phyloP scores from a whole-genome alignment of 2,888 invertebrate species.

The Scelioninae gen. 2 region DNA sequence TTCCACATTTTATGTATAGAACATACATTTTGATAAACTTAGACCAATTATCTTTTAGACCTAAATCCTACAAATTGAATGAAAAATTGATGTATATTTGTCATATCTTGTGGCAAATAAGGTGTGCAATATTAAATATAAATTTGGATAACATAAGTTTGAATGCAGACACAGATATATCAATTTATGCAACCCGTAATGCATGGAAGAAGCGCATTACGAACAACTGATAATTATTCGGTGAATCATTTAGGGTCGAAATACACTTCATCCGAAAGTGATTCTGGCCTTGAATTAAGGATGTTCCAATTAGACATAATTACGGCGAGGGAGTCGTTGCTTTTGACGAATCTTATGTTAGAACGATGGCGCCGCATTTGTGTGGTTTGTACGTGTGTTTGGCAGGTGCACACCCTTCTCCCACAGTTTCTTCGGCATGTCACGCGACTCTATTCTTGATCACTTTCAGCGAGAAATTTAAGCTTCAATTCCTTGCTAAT shows the following conservation, averaged over 20 bases:
- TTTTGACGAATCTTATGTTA: constrained; percentile 41
- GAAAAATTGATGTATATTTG: too few species aligned
- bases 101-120: too few species aligned
- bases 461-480: constrained; percentile 73
- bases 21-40: too few species aligned
- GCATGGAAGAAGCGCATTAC: too few species aligned
- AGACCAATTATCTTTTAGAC: too few species aligned
- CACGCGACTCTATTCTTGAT: constrained; percentile 55
- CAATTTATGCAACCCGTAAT: too few species aligned
- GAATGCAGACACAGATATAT: too few species aligned
- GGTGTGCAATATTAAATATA: too few species aligned
- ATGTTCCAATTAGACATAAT: constrained; percentile 72
- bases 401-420: constrained; percentile 72
- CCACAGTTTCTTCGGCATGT: constrained; percentile 53
- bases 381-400: constrained; percentile 66
- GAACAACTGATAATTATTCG: constrained; percentile 4
- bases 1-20: too few species aligned
- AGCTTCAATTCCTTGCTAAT: constrained; percentile 73
- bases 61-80: too few species aligned
- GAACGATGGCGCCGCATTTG: constrained; percentile 14
- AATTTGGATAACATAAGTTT: too few species aligned
- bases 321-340: constrained; percentile 70
- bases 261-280: constrained; percentile 14
- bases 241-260: constrained; percentile 16
- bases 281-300: constrained; percentile 43